These are phyloP conservation scores for Subanguina moxae DNA, from an alignment of 1,140 invertebrate genomes.

Conservation along the genomic window DNA sequence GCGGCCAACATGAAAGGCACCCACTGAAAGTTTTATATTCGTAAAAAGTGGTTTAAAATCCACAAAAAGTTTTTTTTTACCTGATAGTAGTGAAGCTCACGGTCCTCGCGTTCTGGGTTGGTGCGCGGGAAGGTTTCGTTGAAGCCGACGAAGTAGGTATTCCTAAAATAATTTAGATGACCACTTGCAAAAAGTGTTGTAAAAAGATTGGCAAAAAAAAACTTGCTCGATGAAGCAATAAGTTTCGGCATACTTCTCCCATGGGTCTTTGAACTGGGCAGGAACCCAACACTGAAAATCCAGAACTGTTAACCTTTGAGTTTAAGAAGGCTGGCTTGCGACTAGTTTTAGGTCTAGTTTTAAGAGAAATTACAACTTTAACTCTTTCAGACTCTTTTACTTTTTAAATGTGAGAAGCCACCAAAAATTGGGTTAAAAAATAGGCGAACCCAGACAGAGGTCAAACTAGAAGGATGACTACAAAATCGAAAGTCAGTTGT, in stretches of 20 bases:
- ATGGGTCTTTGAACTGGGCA: conserved; percentile 27
- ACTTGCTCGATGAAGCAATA: conserved; percentile 42
- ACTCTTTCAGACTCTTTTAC: too few species aligned
- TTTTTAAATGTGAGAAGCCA: too few species aligned
- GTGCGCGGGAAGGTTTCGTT: conserved; percentile 16
- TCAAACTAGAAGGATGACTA: too few species aligned
- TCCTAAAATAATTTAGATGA: background rate
- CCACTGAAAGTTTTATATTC: conserved; percentile 20
- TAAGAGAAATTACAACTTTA: too few species aligned
- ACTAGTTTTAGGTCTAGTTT: too few species aligned
- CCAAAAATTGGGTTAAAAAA: too few species aligned
- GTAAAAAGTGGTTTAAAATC: background rate
- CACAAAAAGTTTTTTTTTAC: background rate
- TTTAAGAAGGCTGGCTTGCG: too few species aligned
- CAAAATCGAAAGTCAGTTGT: too few species aligned
- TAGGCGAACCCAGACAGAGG: too few species aligned
- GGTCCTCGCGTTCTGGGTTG: conserved; percentile 15
- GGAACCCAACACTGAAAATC: conserved; percentile 42
- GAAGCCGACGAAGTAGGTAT: conserved; percentile 39
- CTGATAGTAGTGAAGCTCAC: conserved; percentile 27
- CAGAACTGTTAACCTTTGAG: background rate
- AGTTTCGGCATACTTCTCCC: conserved; percentile 32
- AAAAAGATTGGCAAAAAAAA: background rate
- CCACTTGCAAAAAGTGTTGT: background rate
- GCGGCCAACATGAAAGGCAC: conserved; percentile 32